A percentile compares a stretch with the other conserved stretches of the same genome.
Evolutionary conservation across 2,113 vertebrate genomes (phyloP).

Genomic region (Dryoscopus gambensis): DNA sequence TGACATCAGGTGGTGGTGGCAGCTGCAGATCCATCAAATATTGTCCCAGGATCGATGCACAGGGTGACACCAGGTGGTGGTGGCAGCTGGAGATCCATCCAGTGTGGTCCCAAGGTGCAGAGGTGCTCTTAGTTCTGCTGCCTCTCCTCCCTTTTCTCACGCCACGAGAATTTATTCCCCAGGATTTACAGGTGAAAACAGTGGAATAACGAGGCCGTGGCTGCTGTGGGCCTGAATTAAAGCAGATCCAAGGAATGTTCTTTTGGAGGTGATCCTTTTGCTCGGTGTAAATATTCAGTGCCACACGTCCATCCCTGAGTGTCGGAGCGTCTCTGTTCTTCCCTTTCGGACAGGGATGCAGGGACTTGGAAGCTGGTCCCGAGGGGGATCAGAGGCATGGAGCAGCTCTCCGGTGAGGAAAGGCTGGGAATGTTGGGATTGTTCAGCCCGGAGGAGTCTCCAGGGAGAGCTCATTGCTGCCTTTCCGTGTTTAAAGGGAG

Average conservation of each 20-base stretch:
- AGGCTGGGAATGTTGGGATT: background rate
- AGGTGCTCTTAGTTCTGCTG: background rate
- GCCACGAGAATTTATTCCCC: background rate
- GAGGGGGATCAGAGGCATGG: background rate
- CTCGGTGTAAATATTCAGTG: background rate
- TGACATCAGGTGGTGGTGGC: background rate
- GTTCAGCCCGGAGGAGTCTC: background rate
- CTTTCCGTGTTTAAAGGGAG: background rate
- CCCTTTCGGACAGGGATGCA: background rate
- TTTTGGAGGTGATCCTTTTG: background rate
- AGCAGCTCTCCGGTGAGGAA: background rate
- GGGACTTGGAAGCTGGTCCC: background rate
- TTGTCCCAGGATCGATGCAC: fast-evolving
- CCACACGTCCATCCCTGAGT: background rate
- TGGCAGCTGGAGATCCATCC: background rate
- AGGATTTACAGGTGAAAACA: background rate
- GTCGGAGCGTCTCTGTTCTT: background rate
- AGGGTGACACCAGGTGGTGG: background rate
- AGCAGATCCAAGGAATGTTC: background rate
- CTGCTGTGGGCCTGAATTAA: background rate
- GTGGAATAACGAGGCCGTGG: fast-evolving
- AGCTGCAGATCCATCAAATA: no score
- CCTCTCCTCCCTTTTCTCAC: background rate
- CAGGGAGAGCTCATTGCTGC: background rate
- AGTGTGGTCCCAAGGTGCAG: fast-evolving